A percentile compares a stretch with the other conserved stretches of the same genome.
phyloP scores from a whole-genome alignment of 1,140 invertebrate species.

The Andrena cerasifolii region DNA sequence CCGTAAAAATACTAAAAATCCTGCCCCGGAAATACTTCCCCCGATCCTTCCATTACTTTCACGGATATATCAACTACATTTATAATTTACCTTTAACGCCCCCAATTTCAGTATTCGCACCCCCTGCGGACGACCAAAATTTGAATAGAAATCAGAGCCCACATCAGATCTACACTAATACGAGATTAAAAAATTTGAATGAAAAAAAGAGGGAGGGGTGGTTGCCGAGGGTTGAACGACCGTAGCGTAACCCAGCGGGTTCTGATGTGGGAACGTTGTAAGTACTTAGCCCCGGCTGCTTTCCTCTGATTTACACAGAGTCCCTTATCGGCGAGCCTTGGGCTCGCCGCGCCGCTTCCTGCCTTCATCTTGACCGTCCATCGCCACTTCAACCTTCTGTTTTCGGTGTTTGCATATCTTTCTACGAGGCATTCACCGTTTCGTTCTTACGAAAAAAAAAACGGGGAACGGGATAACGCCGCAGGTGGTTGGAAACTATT shows the following conservation, averaged over 20 bases:
- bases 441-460: not conserved
- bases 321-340: slow-evolving; percentile 42
- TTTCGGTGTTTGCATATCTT: slow-evolving; percentile 32
- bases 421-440: not conserved
- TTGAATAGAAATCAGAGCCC: not conserved
- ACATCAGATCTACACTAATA: not conserved
- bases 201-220: not conserved
- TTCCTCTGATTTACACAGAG: slow-evolving; percentile 59
- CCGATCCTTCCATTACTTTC: too few species aligned
- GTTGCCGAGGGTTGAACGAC: slow-evolving; percentile 57
- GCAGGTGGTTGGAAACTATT: not conserved
- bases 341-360: slow-evolving; percentile 14
- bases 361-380: slow-evolving; percentile 17
- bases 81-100: too few species aligned
- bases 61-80: too few species aligned
- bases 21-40: too few species aligned
- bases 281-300: slow-evolving; percentile 67
- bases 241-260: slow-evolving; percentile 69
- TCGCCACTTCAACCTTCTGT: slow-evolving; percentile 25
- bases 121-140: too few species aligned
- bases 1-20: too few species aligned
- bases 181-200: slow-evolving; percentile 21
- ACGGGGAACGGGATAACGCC: not conserved
- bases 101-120: not conserved
- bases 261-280: slow-evolving; percentile 73